A percentile compares a stretch with the other conserved stretches of the same genome.
phyloP scores from a whole-genome alignment of 2,888 invertebrate genomes.

The Baronia brevicornis region DNA sequence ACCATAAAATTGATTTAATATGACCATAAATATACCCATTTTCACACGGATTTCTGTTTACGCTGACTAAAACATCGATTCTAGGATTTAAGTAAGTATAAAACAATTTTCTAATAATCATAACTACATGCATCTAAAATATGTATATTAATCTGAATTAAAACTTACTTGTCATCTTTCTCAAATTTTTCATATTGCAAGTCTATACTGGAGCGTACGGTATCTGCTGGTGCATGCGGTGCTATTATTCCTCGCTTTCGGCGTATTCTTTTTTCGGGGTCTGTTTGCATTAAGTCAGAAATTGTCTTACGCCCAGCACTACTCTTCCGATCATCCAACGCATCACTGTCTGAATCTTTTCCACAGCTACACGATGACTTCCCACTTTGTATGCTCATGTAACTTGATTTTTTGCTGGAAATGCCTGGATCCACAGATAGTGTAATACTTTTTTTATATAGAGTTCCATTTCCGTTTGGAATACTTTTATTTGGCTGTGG shows the following conservation, averaged over 20 bases:
- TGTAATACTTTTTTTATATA: conserved; percentile 23
- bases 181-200: conserved; percentile 69
- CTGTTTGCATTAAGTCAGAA: conserved; percentile 45
- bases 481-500: conserved; percentile 22
- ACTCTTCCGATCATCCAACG: conserved; percentile 35
- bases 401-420: conserved; percentile 43
- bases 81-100: no score
- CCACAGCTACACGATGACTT: conserved; percentile 30
- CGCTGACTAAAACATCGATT: no score
- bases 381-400: conserved; percentile 44
- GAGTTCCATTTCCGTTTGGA: conserved; percentile 31
- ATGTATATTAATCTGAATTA: no score
- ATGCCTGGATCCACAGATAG: conserved; percentile 29
- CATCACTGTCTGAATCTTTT: conserved; percentile 43
- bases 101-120: conserved; percentile 2
- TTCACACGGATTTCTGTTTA: no score
- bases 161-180: conserved; percentile 73
- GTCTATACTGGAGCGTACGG: conserved; percentile 47
- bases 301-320: conserved; percentile 53
- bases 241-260: conserved; percentile 72
- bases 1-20: no score
- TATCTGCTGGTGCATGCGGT: conserved; percentile 62
- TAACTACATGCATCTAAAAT: no score
- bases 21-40: no score
- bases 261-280: conserved; percentile 35